Base-by-base conservation (phyloP, 2,888 invertebrate genomes). In the Habrosyne pyritoides region DNA sequence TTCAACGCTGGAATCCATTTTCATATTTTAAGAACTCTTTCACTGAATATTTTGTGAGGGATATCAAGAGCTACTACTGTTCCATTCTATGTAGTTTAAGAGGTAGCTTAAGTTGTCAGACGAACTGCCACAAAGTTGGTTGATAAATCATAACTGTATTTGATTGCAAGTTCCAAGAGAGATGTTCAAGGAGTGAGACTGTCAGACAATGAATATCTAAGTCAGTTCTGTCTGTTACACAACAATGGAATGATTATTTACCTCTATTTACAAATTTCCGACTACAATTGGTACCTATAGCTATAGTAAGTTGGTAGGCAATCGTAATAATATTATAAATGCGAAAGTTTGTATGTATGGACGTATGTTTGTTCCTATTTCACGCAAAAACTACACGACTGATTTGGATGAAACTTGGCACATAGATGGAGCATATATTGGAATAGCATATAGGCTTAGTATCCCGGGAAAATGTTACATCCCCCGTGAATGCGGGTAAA, bases 161-260 rank as follows among this genome's bases (percentile, higher is more conserved):
- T 42, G 42, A 42, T 42, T 42, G 42, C 42, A 42, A 42, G 42
- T 42, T 42, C 42, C 42, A 42, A 42, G 42, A 42, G 42, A 42
- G 42, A 42, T 42, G 18, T 42, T 42, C 42, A 42, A 42, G 42
- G 42, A 42, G 42, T 42, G 7, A 14, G n/a, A 42, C 42, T 42
- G 42, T 42, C 42, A 42, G 42, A 42, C 42, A 42, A 42, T 42
- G 18, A 42, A 42, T 42, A 42, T 42, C 42, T 42, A 42, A 42
- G 42, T 42, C 42, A 42, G 42, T 42, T 18, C 42, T 42, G 42
- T 42, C 42, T 18, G 42, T 42, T 42, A 18, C 42, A n/a, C n/a
- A 4, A 36, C 42, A 6, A 42, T 18, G 8, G 18, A 18, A 42
- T 18, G n/a, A 42, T 24, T 24, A 24, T 42, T 18, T 42, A 18